Base-by-base conservation (phyloP, 2,797 vertebrate species). In the Gallinago stenura region DNA sequence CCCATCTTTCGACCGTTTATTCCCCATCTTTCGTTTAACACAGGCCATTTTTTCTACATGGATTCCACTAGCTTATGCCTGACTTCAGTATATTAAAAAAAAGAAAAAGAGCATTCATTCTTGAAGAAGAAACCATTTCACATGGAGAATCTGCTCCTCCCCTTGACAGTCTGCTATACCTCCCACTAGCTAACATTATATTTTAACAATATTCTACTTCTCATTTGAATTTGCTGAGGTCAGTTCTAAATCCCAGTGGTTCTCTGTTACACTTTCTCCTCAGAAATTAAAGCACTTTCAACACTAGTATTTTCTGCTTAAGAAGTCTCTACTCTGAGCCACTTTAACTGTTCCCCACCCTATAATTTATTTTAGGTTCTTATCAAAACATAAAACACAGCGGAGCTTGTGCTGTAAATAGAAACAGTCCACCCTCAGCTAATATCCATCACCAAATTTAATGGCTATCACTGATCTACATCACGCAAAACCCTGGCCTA, bases 301-400 rank as follows among this genome's bases (percentile, higher is more conserved):
- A 79, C 45, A 35, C 6, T 9, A 17, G 14, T 43, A 51, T 80
- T 90, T 96, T 92, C 87, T 83, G 53, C 76, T 64, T 91, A 53
- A 62, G 51, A 62, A 90, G n/a, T 41, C 78, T 61, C 61, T 88
- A 15, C 41, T 22, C 58, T 31, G 80, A 96, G 46, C 15, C 89
- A 41, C 33, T 84, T 68, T 53, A 92, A 83, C 70, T 22, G 39
- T 64, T 80, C 8, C 9, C 3, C 17, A 11, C 4, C 26, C 33
- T 2, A 1, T 41, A 64, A 90, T 80, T 95, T 95, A 84, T 96
- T 96, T 93, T 61, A 87, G 26, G 75, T 64, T 93, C 77, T 93
- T 93, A 94, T 71, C 83, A 93, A 95, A 96, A 93, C 80, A 94
- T 12, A 65, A 70, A 90, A 89, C 75, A 95, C 78, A 95, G 92